Evolutionary conservation across 2,888 invertebrate species (phyloP), one percentile per base, ranked within the genome.

Genomic region (Mythimna loreyi): DNA sequence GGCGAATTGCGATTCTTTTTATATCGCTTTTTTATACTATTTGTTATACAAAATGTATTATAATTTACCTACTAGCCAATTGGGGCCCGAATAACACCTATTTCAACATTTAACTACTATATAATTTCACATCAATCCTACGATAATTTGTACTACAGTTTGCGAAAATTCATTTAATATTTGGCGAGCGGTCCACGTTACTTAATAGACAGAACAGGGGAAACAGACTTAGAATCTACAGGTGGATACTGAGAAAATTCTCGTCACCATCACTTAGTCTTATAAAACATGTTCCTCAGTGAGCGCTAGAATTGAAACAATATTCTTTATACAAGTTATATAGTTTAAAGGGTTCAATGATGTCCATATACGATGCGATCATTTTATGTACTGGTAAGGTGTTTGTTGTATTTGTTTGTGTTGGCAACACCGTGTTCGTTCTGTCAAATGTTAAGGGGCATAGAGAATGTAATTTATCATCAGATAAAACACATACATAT

Each of bases 221-320:
- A 87, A 84, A 88, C 83, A 89, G 88, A 88, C 80, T 87, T 88
- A 87, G 86, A 87, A 84, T 85, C 93, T 94, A 94, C 93, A 87
- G 90, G 92, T 92, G 90, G 88, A 91, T 92, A 92, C 82, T 85
- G 86, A 91, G 86, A 85, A 90, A 92, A 91, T 86, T 86, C 88
- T 92, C 88, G 85, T 95, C 95, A 95, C 95, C 95, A 89, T 94
- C 90, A 92, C 89, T 94, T 75, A 58, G 73, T 78, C 75, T 75
- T 92, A 92, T 92, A 93, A 81, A 92, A 93, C 89, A 91, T 86
- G 82, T 94, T 93, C 95, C 90, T 94, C 89, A 90, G 91, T 91
- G 94, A 89, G 94, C 95, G 95, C 95, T 96, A 95, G 93, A 96
- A 96, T 92, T 91, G 87, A 93, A 95, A 95, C 86, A 93, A 82